Base-by-base conservation (phyloP, 2,113 vertebrate species). In the Cygnus buccinator region DNA sequence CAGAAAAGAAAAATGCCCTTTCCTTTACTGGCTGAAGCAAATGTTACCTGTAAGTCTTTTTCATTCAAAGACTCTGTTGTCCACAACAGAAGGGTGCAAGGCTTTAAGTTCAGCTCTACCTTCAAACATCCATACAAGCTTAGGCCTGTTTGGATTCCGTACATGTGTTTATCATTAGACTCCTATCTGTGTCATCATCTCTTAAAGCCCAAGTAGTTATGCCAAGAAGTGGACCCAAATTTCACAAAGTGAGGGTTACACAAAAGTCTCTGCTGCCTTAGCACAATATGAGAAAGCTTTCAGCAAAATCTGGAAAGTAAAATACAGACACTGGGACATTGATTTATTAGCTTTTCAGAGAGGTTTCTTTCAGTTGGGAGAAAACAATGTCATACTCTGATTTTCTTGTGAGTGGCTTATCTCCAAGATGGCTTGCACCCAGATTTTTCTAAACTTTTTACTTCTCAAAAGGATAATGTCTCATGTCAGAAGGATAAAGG, bases 351-450 rank as follows among this genome's bases (percentile, higher is more conserved):
- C 43, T 84, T 86, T 82, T 65, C 70, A 75, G 62, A 62, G 58
- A 75, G 13, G 7, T 79, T 94, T 87, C 78, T 82, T 54, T 76
- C 72, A 72, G 10, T 17, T 72, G 62, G 75, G 43, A n/a, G 31
- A 61, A 91, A 89, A 79, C 41, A 4, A 89, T 58, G n/a, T 74
- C 33, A 18, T 54, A 50, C 87, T 88, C 91, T 89, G 16, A 33
- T 87, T 93, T 89, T 89, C 43, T 59, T 73, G 48, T 70, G 48
- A 19, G 63, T 84, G 66, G 43, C 28, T 91, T 84, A 62, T 77
- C 65, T 84, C 77, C 70, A 33, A 75, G 52, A 29, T 46, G 52
- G 50, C 74, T 77, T 70, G 50, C 46, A 94, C 19, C 10, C 63
- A 74, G 28, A 37, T 88, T 83, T 59, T 92, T 57, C 46, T 93